phyloP scores from a whole-genome alignment of 2,888 invertebrate species.

The Hedya salicella region DNA sequence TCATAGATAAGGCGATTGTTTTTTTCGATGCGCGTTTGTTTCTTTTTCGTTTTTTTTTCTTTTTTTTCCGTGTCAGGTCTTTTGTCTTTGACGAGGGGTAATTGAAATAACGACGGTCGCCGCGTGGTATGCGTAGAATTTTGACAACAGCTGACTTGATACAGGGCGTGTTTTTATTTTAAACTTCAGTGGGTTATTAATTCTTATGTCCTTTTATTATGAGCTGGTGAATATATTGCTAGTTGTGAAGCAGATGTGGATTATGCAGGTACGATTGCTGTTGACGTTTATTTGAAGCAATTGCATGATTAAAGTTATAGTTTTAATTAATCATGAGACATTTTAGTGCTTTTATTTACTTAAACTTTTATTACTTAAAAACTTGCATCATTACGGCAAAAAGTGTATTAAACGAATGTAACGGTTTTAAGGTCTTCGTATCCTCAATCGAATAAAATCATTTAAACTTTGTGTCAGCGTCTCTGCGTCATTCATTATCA shows the following conservation, averaged over 20 bases:
- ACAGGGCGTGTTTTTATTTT: conserved; percentile 48
- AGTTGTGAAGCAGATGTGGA: conserved; percentile 8
- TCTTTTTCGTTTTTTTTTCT: conserved; percentile 48
- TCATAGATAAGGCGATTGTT: conserved; percentile 80
- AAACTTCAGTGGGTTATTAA: conserved; percentile 47
- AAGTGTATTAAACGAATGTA: no score
- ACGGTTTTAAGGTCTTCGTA: no score
- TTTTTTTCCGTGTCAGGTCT: conserved; percentile 75
- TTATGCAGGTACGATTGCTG: not conserved
- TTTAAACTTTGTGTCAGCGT: no score
- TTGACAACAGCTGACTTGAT: conserved; percentile 77
- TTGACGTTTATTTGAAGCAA: not conserved
- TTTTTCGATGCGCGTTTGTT: conserved; percentile 64
- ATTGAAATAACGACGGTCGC: conserved; percentile 83
- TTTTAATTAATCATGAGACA: not conserved
- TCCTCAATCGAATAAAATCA: no score
- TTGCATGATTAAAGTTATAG: not conserved
- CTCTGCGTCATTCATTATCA: no score
- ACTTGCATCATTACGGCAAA: no score
- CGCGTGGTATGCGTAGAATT: conserved; percentile 78
- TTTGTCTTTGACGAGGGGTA: conserved; percentile 85
- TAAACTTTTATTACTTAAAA: no score
- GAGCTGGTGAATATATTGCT: not conserved
- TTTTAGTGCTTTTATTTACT: no score
- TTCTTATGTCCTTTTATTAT: conserved; percentile 44